phyloP scores from a whole-genome alignment of 2,113 vertebrate genomes.

The Electrona antarctica region DNA sequence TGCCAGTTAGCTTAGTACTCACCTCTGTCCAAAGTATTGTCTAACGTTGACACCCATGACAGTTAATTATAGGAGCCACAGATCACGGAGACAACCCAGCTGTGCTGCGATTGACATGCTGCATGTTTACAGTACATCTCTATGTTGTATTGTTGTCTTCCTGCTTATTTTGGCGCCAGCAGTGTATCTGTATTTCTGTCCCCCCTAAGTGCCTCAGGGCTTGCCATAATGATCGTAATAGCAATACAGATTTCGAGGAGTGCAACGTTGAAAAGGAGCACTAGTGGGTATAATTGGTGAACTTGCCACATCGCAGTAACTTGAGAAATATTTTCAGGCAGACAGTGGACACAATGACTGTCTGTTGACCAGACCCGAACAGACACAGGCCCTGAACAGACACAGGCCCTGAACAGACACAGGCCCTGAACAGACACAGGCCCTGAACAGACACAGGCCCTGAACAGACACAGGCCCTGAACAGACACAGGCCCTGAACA shows the following conservation, averaged over 20 bases:
- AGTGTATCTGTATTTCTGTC: slow-evolving; percentile 62
- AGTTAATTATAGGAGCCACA: slow-evolving; percentile 79
- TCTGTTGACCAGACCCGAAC: slow-evolving; percentile 32
- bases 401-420: no score
- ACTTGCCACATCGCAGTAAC: slow-evolving; percentile 61
- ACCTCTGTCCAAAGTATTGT: slow-evolving; percentile 68
- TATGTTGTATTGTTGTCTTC: slow-evolving; percentile 71
- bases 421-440: no score
- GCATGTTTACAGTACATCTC: slow-evolving; percentile 66
- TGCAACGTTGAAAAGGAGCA: slow-evolving; percentile 61
- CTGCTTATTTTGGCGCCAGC: slow-evolving; percentile 60
- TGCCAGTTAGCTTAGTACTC: slow-evolving; percentile 70
- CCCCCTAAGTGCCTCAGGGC: slow-evolving; percentile 67
- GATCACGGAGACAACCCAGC: slow-evolving; percentile 74
- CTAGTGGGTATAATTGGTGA: slow-evolving; percentile 72
- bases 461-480: no score
- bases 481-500: no score
- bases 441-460: no score
- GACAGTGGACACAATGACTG: slow-evolving; percentile 51
- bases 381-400: no score
- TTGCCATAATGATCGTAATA: slow-evolving; percentile 78
- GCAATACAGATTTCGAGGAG: slow-evolving; percentile 64
- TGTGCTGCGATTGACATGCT: slow-evolving; percentile 61
- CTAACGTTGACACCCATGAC: slow-evolving; percentile 71
- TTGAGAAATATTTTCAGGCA: slow-evolving; percentile 60